Percentiles rank a stretch among this genome's conserved stretches.
Conservation (phyloP, 2,113 vertebrate species). For the Puntigrus tetrazona region DNA sequence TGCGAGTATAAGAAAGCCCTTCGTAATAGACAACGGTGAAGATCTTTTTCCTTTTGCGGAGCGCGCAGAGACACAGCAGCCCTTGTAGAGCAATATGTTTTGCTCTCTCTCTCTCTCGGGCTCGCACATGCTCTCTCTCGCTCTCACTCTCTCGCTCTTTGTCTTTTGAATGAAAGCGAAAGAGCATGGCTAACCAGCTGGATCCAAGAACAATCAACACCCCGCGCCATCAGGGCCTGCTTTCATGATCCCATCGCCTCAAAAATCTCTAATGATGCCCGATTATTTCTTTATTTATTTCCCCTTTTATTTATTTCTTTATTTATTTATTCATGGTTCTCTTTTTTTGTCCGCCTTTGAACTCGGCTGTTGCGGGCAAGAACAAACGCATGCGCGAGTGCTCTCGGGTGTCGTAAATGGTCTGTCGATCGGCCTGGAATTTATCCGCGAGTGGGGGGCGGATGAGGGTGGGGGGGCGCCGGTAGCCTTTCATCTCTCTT, state of each 20-base stretch:
- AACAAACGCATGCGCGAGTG: constrained; percentile 42
- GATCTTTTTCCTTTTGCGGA: constrained; percentile 33
- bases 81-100: constrained; percentile 4
- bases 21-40: constrained; percentile 24
- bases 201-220: constrained; percentile 50
- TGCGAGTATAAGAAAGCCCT: constrained; percentile 1
- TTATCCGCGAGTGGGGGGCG: constrained; percentile 53
- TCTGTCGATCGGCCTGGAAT: constrained; percentile 60
- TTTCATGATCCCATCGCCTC: constrained; percentile 35
- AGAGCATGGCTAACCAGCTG: constrained; percentile 54
- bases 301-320: constrained; percentile 45
- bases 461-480: constrained; percentile 39
- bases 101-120: neutral
- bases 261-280: constrained; percentile 50
- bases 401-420: constrained; percentile 51
- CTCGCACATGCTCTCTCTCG: neutral
- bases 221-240: constrained; percentile 17
- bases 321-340: constrained; percentile 44
- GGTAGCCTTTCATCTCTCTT: constrained; percentile 66
- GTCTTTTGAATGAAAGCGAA: constrained; percentile 48
- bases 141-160: neutral
- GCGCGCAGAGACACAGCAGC: neutral
- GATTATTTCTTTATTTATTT: constrained; percentile 57
- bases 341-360: constrained; percentile 47
- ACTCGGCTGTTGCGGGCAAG: constrained; percentile 41